Evolutionary conservation across 2,113 vertebrate genomes (phyloP).

Genomic region (Bucco capensis): DNA sequence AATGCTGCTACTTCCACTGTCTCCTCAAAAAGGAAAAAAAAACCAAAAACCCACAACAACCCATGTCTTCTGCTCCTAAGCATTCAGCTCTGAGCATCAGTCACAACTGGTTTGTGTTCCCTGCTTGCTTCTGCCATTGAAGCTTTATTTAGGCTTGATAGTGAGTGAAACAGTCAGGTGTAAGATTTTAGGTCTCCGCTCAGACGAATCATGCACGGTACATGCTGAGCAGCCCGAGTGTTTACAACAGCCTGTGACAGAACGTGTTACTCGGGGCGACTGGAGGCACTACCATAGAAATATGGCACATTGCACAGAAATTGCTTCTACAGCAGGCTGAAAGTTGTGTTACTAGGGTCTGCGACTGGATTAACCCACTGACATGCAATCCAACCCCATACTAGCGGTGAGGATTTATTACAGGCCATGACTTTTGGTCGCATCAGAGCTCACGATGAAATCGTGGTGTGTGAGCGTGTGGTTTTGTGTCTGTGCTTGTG

Average conservation of each 20-base stretch:
- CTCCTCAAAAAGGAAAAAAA: neutral
- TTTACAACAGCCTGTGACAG: constrained; percentile 59
- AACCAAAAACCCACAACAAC: neutral
- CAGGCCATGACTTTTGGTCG: constrained; percentile 17
- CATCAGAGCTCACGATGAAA: neutral
- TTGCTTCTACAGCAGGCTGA: constrained; percentile 56
- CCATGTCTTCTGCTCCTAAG: neutral
- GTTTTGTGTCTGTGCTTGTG: fast-evolving
- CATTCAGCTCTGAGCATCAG: neutral
- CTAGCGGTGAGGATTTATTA: constrained; percentile 54
- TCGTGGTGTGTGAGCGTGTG: neutral
- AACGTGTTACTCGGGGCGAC: constrained; percentile 17
- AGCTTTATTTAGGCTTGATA: constrained; percentile 58
- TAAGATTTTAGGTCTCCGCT: constrained; percentile 59
- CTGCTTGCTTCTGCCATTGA: constrained; percentile 41
- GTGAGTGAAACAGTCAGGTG: constrained; percentile 62
- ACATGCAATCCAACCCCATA: constrained; percentile 28
- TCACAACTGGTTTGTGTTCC: constrained; percentile 49
- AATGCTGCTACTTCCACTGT: neutral
- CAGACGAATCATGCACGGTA: neutral
- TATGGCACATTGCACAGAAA: constrained; percentile 59
- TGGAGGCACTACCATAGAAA: constrained; percentile 40
- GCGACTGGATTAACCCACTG: constrained; percentile 48
- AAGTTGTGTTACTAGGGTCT: constrained; percentile 46
- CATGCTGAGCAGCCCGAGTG: neutral